Evolutionary conservation across 1,140 invertebrate genomes (phyloP), one percentile per base, ranked within the genome.

Genomic region (Saccostrea glomerata): DNA sequence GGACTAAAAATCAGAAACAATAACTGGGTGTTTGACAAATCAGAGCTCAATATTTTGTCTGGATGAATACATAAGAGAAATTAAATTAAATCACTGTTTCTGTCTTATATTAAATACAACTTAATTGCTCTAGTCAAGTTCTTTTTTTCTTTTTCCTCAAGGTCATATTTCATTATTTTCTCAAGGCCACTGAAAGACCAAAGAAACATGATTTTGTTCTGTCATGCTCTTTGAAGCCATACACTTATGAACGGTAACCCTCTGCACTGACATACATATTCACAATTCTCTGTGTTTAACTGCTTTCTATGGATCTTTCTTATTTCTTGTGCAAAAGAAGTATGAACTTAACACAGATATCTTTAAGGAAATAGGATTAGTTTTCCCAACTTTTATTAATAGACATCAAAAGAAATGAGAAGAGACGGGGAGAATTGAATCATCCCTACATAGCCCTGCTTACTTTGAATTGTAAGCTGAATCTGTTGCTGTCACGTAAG

Each of bases 391-490:
- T 47, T 47, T 20, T 20, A 6, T 20, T 63, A n/a, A 20, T 2
- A 20, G 15, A 63, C 58, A 63, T 63, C 58, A 63, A 63, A 77
- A 77, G 70, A 15, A 17, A 12, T 36, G 30, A 77, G 70, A 11
- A 77, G 13, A 77, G 25, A 77, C 23, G 36, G 13, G 5, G 30
- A 30, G 20, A 36, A 77, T 36, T 23, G 13, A 77, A 77, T 77
- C 23, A 15, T 73, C 70, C 25, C 30, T 77, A 30, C 70, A 12
- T 17, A 3, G 25, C 11, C 70, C 20, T 85, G n/a, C 90, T 94
- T 96, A 97, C 97, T 96, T 97, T 98, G 94, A 99, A 98, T 92
- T 97, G 96, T 89, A 99, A 95, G 92, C 98, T 98, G 87, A 98
- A 97, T 90, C 97, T 96, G 89, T 97, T 98, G 12, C 97, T 96